Evolutionary conservation across 1,140 invertebrate species (phyloP).

Genomic region (Agrypnia vestita): DNA sequence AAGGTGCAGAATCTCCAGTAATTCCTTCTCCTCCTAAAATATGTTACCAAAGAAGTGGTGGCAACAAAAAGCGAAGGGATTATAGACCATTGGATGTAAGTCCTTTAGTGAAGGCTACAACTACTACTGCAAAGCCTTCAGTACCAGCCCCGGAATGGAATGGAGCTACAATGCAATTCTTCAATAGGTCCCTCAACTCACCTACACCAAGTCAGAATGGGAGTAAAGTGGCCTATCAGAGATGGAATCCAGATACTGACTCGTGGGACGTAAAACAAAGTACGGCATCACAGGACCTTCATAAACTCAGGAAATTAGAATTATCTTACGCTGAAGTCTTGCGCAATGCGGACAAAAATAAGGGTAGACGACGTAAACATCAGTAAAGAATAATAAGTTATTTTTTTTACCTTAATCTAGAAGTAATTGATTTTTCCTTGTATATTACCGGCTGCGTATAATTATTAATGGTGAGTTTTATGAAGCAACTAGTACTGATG

Average conservation of each 20-base stretch:
- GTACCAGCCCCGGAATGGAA: conserved; percentile 73
- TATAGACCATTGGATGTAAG: conserved; percentile 72
- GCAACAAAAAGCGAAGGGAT: conserved; percentile 72
- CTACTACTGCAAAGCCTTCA: conserved; percentile 52
- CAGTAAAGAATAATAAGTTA: conserved; percentile 63
- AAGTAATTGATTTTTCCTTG: conserved; percentile 5
- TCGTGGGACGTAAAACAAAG: conserved; percentile 79
- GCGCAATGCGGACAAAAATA: conserved; percentile 78
- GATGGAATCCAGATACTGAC: conserved; percentile 71
- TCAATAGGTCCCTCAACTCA: conserved; percentile 74
- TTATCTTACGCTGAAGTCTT: conserved; percentile 88
- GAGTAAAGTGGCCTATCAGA: conserved; percentile 70
- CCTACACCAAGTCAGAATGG: conserved; percentile 72
- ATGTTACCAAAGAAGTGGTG: conserved; percentile 73
- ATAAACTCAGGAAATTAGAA: conserved; percentile 85
- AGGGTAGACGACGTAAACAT: conserved; percentile 70
- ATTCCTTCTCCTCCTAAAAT: conserved; percentile 75
- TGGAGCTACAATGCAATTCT: conserved; percentile 78
- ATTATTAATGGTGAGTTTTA: not conserved
- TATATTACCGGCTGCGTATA: conserved; percentile 15
- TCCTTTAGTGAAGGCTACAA: conserved; percentile 63
- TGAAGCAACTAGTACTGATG: not conserved
- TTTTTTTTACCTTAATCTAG: conserved; percentile 10
- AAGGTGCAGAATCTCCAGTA: conserved; percentile 76
- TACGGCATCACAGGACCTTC: conserved; percentile 85